Conservation (phyloP, 2,113 vertebrate species). For the Vidua macroura region DNA sequence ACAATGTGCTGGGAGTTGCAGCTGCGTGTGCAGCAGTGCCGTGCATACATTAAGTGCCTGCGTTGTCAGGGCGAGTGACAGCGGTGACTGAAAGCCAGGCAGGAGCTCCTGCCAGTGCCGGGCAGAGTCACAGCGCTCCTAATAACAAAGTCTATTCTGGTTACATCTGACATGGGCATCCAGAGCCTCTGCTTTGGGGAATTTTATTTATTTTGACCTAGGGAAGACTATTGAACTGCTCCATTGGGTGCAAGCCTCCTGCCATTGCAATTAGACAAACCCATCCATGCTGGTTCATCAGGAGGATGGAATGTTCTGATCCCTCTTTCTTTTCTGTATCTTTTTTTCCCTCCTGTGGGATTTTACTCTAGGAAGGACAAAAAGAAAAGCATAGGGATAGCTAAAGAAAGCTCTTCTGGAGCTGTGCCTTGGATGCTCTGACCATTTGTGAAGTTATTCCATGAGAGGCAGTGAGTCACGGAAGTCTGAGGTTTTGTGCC, state of each 20-base stretch:
- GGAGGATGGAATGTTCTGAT: neutral
- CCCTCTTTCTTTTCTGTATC: neutral
- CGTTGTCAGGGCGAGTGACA: constrained; percentile 78
- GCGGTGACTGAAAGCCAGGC: constrained; percentile 73
- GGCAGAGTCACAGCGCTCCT: constrained; percentile 70
- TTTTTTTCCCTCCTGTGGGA: neutral
- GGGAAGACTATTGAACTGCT: constrained; percentile 6
- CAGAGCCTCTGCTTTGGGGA: neutral
- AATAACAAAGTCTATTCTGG: constrained; percentile 74
- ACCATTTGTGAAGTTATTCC: neutral
- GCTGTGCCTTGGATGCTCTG: neutral
- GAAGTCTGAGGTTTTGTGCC: neutral
- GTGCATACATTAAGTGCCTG: constrained; percentile 72
- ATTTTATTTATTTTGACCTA: constrained; percentile 26
- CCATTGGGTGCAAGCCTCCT: neutral
- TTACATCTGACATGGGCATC: constrained; percentile 71
- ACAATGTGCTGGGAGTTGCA: constrained; percentile 66
- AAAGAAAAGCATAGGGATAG: neutral
- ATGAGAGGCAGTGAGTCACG: accelerated
- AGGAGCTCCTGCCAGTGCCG: constrained; percentile 67
- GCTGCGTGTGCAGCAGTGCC: constrained; percentile 68
- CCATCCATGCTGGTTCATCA: neutral
- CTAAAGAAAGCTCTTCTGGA: neutral
- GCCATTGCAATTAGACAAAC: neutral
- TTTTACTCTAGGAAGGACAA: neutral